phyloP scores from a whole-genome alignment of 2,113 vertebrate species.

The Pogonocichla stellata region DNA sequence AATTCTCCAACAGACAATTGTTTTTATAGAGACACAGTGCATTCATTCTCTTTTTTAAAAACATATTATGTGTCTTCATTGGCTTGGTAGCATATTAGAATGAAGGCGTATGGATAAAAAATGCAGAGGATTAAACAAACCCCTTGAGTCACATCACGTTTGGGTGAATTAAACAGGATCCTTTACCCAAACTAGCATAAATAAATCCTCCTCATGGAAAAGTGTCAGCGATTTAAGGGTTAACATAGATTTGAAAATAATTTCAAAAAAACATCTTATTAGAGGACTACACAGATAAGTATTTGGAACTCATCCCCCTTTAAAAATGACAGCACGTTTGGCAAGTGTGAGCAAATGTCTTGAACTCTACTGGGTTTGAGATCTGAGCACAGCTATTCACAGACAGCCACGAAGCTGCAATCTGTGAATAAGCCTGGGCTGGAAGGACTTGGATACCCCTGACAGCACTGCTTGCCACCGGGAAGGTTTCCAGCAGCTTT shows the following conservation, averaged over 20 bases:
- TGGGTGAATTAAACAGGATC: conserved; percentile 61
- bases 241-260: conserved; percentile 59
- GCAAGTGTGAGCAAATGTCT: conserved; percentile 72
- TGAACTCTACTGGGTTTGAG: conserved; percentile 59
- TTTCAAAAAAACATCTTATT: conserved; percentile 40
- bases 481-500: conserved; percentile 59
- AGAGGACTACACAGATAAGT: conserved; percentile 63
- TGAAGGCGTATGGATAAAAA: conserved; percentile 69
- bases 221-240: conserved; percentile 67
- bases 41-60: conserved; percentile 28
- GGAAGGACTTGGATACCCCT: conserved; percentile 22
- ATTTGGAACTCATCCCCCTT: conserved; percentile 64
- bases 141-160: conserved; percentile 69
- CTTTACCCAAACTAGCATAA: conserved; percentile 35
- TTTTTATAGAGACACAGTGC: conserved; percentile 63
- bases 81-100: conserved; percentile 61
- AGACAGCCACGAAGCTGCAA: conserved; percentile 53
- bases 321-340: conserved; percentile 74
- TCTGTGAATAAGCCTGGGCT: conserved; percentile 47
- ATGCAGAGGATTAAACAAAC: conserved; percentile 65
- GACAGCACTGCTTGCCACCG: neutral
- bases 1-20: conserved; percentile 43
- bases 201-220: conserved; percentile 50
- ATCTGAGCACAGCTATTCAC: conserved; percentile 62
- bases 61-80: conserved; percentile 57